Percentiles rank a stretch among this genome's conserved stretches.
Evolutionary conservation across 2,797 vertebrate genomes (phyloP).

Genomic region (Ambastaia sidthimunki): DNA sequence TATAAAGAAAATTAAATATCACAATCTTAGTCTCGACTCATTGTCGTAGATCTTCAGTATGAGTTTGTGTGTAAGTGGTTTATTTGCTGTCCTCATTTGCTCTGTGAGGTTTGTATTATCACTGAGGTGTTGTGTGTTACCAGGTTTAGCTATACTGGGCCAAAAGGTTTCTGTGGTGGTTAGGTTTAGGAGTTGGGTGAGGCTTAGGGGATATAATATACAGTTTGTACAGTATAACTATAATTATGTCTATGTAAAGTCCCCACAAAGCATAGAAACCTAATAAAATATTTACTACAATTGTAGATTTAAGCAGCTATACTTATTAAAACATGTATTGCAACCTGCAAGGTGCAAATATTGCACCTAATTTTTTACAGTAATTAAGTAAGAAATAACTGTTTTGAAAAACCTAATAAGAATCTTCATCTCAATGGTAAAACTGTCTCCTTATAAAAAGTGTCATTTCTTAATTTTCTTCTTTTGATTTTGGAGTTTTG

Average conservation of each 20-base stretch:
- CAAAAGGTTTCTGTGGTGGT: no score
- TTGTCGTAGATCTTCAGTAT: no score
- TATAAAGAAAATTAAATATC: not conserved
- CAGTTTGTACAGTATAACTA: no score
- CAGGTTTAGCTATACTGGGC: no score
- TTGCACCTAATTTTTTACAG: not conserved
- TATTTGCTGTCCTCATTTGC: slow-evolving; percentile 17
- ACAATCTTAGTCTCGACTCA: no score
- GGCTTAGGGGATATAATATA: no score
- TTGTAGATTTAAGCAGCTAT: not conserved
- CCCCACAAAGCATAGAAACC: no score
- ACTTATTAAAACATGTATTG: not conserved
- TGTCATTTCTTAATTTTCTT: not conserved
- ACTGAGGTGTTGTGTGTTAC: not conserved
- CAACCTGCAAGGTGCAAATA: not conserved
- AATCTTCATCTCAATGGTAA: not conserved
- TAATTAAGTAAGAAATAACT: no score
- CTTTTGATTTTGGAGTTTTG: not conserved
- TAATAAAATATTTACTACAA: no score
- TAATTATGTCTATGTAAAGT: no score
- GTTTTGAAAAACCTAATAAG: no score
- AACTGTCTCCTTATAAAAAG: not conserved
- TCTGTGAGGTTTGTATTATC: not conserved
- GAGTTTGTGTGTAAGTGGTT: not conserved
- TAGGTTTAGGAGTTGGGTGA: no score